phyloP scores from a whole-genome alignment of 2,888 invertebrate species.

The Petrolisthes cinctipes region DNA sequence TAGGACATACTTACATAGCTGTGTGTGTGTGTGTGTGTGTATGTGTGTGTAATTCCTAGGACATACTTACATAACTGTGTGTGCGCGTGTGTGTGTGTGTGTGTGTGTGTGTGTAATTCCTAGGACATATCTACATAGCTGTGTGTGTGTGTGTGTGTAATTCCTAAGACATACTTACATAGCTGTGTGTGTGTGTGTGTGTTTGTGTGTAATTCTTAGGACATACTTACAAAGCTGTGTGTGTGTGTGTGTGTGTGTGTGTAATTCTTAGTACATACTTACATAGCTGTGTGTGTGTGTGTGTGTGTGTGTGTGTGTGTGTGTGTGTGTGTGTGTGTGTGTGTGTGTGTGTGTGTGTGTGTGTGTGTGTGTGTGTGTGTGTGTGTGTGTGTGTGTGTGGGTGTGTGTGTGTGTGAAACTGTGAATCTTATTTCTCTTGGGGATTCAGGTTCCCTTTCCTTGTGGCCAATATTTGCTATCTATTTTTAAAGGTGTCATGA shows the following conservation, averaged over 20 bases:
- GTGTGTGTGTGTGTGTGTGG: conserved; percentile 27
- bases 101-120: neutral
- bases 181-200: neutral
- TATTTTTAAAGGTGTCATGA: too few relatives aligned
- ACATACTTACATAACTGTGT: too few relatives aligned
- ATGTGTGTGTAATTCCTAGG: neutral
- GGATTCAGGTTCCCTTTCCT: too few relatives aligned
- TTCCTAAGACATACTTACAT: neutral
- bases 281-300: conserved; percentile 25
- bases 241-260: conserved; percentile 12
- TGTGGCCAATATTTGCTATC: too few relatives aligned
- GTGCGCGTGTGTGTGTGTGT: neutral
- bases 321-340: conserved; percentile 25
- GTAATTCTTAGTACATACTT: conserved; percentile 24
- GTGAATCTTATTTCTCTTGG: too few relatives aligned
- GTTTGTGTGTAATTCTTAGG: neutral
- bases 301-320: conserved; percentile 23
- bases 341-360: conserved; percentile 38
- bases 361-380: conserved; percentile 27
- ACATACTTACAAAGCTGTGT: neutral
- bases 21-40: conserved; percentile 15
- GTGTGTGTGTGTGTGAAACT: conserved; percentile 13
- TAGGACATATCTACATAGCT: neutral
- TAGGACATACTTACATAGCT: too few relatives aligned
- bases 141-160: too few relatives aligned